Evolutionary conservation across 2,113 vertebrate genomes (phyloP).

Genomic region (Chloropsis hardwickii): DNA sequence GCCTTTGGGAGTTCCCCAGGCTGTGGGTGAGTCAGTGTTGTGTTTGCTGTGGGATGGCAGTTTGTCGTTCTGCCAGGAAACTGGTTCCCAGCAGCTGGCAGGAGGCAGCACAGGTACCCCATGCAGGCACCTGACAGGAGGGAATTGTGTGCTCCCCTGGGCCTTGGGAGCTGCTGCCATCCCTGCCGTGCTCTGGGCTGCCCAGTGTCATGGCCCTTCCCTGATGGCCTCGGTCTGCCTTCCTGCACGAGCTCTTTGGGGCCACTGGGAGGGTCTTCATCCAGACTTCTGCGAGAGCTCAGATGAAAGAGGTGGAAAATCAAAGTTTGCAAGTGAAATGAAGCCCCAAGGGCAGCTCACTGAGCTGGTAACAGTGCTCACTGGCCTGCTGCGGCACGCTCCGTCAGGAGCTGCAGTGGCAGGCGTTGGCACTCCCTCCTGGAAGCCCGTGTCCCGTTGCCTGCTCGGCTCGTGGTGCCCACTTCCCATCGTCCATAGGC

Average conservation of each 20-base stretch:
- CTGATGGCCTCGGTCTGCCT: rapidly evolving
- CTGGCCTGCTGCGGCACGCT: background rate
- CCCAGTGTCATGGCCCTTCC: rapidly evolving
- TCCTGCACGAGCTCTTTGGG: rapidly evolving
- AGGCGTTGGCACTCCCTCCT: rapidly evolving
- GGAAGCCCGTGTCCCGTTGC: rapidly evolving
- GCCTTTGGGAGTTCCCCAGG: background rate
- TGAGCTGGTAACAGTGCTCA: background rate
- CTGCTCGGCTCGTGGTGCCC: rapidly evolving
- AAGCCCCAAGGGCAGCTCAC: background rate
- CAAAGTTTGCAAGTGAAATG: background rate
- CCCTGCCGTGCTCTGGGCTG: rapidly evolving
- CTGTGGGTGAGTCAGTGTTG: background rate
- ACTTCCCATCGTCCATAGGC: rapidly evolving
- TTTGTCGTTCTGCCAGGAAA: background rate
- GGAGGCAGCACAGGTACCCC: background rate
- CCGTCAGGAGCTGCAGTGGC: rapidly evolving
- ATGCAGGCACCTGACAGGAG: background rate
- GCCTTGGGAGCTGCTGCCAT: background rate
- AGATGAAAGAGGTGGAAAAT: background rate
- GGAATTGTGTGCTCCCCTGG: rapidly evolving
- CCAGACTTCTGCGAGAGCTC: background rate
- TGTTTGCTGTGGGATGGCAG: background rate
- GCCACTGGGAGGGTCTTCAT: background rate
- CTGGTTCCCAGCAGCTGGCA: background rate